Base-by-base conservation (phyloP, 2,797 vertebrate genomes). In the Propithecus deckenii region DNA sequence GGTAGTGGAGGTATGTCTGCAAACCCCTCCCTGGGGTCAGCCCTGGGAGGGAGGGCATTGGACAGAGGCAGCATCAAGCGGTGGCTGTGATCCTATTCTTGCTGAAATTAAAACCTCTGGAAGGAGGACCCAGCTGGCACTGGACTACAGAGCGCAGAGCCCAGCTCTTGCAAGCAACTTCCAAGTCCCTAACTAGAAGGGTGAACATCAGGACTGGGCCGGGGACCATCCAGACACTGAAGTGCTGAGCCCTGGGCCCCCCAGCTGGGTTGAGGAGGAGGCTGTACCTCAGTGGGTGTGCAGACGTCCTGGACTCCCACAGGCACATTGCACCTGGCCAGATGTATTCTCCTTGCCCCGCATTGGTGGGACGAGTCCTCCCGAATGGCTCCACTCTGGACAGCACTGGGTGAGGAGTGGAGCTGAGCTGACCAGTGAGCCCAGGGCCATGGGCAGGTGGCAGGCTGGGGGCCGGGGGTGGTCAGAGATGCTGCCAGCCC, bases 401-500 rank as follows among this genome's bases (percentile, higher is more conserved):
- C 38, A 63, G 41, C n/a, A 32, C 38, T 20, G 18, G 61, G 61
- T 81, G 74, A 38, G 67, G 74, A 14, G 57, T 52, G 55, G 32
- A 78, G 30, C 35, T 43, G 55, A 88, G 35, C 38, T 55, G 46
- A 41, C n/a, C 8, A 17, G 23, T 65, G 32, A 57, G 32, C 67
- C 43, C 30, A 38, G 61, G 69, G 57, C 38, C 25, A 14, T 1
- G 9, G 28, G 22, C 13, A 13, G 23, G n/a, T 15, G 52, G 52
- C 1, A 25, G 1, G 52, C 10, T 4, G 4, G 22, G 11, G 8
- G 8, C 8, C 10, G 14, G 14, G 55, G 25, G 6, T 32, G 38
- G 25, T 48, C 7, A 23, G 57, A 32, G 52, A 14, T 85, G 86
- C n/a, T 15, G 9, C 65, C 22, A 28, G 43, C 28, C 46, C 72